Evolutionary conservation across 92 coral and sea anemone genomes (phyloP).

Genomic region (Metridium senile): DNA sequence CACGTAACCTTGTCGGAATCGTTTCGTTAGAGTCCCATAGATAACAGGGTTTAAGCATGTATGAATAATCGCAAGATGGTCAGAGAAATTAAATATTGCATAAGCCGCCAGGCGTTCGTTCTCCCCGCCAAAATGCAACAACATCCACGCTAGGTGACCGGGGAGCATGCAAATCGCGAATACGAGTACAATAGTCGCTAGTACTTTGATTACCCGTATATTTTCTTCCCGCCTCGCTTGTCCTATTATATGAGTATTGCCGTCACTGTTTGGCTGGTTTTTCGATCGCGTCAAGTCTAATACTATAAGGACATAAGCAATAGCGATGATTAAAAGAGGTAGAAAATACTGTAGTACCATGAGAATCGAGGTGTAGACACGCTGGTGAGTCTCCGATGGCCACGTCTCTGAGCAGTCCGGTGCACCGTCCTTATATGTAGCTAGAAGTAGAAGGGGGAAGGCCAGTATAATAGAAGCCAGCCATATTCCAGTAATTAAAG

Average conservation of each 20-base stretch:
- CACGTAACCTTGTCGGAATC: constrained; percentile 65
- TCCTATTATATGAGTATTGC: constrained; percentile 39
- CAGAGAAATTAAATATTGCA: constrained; percentile 53
- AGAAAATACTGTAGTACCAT: constrained; percentile 68
- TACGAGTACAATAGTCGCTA: constrained; percentile 60
- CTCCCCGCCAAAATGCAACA: constrained; percentile 71
- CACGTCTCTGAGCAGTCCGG: constrained; percentile 59
- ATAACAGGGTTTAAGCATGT: constrained; percentile 76
- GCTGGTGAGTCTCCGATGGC: constrained; percentile 42
- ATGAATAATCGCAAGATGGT: constrained; percentile 65
- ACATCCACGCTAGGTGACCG: constrained; percentile 80
- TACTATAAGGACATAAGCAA: constrained; percentile 69
- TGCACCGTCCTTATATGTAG: constrained; percentile 35
- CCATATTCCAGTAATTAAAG: constrained; percentile 61
- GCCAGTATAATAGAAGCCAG: constrained; percentile 40
- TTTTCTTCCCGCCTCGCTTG: constrained; percentile 62
- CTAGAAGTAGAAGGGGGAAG: constrained; percentile 39
- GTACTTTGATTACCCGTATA: constrained; percentile 66
- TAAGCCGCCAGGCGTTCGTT: constrained; percentile 37
- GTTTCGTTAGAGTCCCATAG: constrained; percentile 76
- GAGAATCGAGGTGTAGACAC: constrained; percentile 59
- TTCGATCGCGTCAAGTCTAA: constrained; percentile 59
- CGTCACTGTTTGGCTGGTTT: constrained; percentile 40
- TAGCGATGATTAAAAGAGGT: constrained; percentile 66
- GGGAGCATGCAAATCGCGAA: constrained; percentile 79